phyloP scores from a whole-genome alignment of 2,797 vertebrate genomes.

The Crocodylus rhombifer region DNA sequence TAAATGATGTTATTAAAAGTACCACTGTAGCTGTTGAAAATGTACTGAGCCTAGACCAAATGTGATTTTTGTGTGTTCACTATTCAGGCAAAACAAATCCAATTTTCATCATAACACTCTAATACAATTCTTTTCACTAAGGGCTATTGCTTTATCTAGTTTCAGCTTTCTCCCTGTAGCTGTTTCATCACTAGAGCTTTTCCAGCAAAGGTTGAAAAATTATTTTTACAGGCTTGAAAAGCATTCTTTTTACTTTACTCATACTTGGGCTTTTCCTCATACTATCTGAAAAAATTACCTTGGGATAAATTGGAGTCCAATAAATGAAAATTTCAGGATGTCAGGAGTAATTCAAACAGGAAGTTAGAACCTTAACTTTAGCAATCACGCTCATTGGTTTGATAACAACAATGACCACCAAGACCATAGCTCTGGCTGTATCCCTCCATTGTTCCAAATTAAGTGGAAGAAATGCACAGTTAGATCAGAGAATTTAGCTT shows the following conservation, averaged over 20 bases:
- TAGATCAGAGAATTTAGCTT: background rate
- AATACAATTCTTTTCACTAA: conserved; percentile 2
- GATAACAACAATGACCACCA: background rate
- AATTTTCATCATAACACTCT: conserved; percentile 13
- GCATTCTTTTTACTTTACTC: background rate
- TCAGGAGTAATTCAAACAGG: background rate
- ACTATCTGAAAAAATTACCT: background rate
- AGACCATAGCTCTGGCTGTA: background rate
- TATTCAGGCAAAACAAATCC: conserved; percentile 39
- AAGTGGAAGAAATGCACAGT: background rate
- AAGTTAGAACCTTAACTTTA: background rate
- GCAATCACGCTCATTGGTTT: rapidly evolving
- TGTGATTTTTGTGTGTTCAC: background rate
- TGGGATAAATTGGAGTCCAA: background rate
- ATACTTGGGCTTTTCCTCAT: background rate
- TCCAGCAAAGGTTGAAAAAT: background rate
- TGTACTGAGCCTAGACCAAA: background rate
- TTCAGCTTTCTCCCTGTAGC: conserved; percentile 11
- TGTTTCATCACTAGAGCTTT: background rate
- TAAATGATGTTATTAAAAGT: background rate
- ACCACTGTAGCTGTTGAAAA: conserved; percentile 6
- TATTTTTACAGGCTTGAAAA: background rate
- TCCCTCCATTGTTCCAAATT: background rate
- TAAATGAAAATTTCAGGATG: background rate
- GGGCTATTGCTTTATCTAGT: background rate